Conservation (phyloP, 2,113 vertebrate species). For the Chaetodon trifascialis region DNA sequence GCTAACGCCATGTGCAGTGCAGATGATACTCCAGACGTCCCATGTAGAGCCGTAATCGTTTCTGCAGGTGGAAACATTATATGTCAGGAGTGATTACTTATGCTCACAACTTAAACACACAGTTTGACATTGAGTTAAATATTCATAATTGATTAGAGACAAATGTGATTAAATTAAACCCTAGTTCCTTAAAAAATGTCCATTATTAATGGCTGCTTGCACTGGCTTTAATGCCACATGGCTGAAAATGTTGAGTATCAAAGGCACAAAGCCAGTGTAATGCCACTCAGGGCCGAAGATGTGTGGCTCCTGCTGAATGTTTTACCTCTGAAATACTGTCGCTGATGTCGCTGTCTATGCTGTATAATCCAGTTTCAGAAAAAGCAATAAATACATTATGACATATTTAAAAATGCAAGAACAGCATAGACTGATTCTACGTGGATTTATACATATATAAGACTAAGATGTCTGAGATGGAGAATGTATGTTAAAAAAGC, state of each 20-base stretch:
- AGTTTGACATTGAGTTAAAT: no score
- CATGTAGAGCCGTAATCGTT: conserved; percentile 27
- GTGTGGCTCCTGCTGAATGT: neutral
- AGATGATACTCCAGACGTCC: conserved; percentile 52
- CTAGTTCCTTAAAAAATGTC: neutral
- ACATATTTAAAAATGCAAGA: neutral
- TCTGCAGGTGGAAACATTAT: conserved; percentile 43
- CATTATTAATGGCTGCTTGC: neutral
- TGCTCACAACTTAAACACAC: neutral
- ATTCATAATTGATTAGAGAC: no score
- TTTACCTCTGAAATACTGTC: neutral
- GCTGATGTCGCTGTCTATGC: neutral
- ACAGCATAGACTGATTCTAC: neutral
- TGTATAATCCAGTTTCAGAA: neutral
- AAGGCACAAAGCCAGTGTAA: neutral
- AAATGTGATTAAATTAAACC: neutral
- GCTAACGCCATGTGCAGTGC: conserved; percentile 36
- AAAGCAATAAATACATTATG: neutral
- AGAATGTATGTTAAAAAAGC: neutral
- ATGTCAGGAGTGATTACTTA: conserved; percentile 18
- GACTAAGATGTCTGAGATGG: neutral
- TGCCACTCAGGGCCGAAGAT: neutral
- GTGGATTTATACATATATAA: neutral
- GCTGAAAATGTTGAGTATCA: neutral
- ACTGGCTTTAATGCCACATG: neutral